Evolutionary conservation across 1,140 invertebrate species (phyloP), one percentile per base, ranked within the genome.

Genomic region (Delia radicum): DNA sequence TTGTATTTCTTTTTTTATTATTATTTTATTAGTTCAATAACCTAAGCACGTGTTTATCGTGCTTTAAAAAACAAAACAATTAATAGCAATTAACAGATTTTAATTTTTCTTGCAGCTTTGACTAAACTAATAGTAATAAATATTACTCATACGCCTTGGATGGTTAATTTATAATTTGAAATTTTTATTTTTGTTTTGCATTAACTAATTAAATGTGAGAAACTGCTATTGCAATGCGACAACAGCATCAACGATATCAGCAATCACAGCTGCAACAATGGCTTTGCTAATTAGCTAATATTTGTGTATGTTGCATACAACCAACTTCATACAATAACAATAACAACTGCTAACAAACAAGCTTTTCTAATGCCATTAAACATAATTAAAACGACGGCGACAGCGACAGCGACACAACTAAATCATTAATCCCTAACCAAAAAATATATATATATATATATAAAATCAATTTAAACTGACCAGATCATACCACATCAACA

Each of bases 261-360:
- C 65, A 28, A 33, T 21, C 33, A 24, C 29, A 37, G 21, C 5
- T 18, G 4, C 65, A 37, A 69, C 29, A 69, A 69, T 69, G 65
- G 65, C 65, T 69, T 69, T 31, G 18, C n/a, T 69, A 69, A 69
- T 10, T 24, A 69, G 65, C 65, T 69, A 69, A 69, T 69, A 69
- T 55, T 6, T 55, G 48, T 55, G 21, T 55, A 18, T 55, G 18
- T 24, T n/a, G 48, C 1, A 21, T 48, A 48, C 46, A 18, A 48
- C 0, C 13, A 48, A 48, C 46, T n/a, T n/a, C 0, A 48, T 18
- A 48, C 48, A 42, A 42, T 15, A 42, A 42, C 37, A 42, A n/a
- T 13, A 42, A 42, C 37, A 13, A 42, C 12, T 42, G 3, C 37
- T 42, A 18, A 18, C 18, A 21, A 55, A 55, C 18, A 8, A 55